Base-by-base conservation (phyloP, 2,797 vertebrate species). In the Chiroxiphia lanceolata region DNA sequence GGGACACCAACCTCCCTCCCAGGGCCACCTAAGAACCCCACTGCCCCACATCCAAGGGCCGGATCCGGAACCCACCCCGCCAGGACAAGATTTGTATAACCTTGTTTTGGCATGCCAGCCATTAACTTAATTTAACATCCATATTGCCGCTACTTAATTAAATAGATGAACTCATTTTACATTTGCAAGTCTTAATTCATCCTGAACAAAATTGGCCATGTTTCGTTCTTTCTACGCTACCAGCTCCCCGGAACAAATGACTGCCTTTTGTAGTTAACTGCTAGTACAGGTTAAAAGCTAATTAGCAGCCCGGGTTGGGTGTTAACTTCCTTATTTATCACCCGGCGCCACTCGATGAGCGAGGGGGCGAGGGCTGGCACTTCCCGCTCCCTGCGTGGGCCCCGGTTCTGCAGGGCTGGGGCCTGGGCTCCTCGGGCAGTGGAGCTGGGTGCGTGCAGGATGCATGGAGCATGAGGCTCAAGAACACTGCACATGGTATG, bases 91-190 rank as follows among this genome's bases (percentile, higher is more conserved):
- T 93, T 96, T 95, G 95, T 93, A 82, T 83, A 92, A 81, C 92
- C 78, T 95, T 89, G 96, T 97, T 96, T 97, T 94, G 96, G 96
- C 97, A 94, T 54, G 57, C 95, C 93, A n/a, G 67, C 97, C 81
- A 81, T 94, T 96, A 97, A 97, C 95, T 94, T 97, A 95, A 97
- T 96, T 97, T 97, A 96, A 96, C 96, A 95, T 96, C 97, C 96
- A 92, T 89, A 94, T 96, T 94, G 90, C 90, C 64, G 84, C 96
- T 97, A 96, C 97, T 98, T 96, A 97, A 97, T 98, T 98, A 98
- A 98, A 97, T 95, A 97, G 97, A 98, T 97, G 96, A 97, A 97
- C 97, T 97, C 97, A 93, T 96, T 96, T 94, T 89, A 90, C 95
- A 96, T 96, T 95, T 94, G 94, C 88, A 94, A 97, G 97, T 96